Evolutionary conservation across 2,113 vertebrate species (phyloP).

Genomic region (Chaetodon trifascialis): DNA sequence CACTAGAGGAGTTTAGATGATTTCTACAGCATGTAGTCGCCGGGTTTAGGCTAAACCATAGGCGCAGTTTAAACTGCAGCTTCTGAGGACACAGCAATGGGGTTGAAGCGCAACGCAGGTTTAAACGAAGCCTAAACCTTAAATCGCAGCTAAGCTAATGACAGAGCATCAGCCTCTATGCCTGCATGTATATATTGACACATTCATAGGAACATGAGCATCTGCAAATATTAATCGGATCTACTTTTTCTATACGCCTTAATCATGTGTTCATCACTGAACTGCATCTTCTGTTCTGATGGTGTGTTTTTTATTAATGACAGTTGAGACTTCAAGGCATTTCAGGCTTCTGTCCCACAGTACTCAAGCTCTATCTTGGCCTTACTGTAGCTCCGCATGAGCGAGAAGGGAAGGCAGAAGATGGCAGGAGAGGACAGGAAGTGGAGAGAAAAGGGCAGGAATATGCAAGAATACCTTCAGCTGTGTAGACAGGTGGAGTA

Average conservation of each 20-base stretch:
- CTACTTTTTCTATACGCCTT: too few species aligned
- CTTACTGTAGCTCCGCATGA: not conserved
- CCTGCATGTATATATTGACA: not conserved
- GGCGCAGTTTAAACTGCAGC: too few species aligned
- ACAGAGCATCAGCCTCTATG: not conserved
- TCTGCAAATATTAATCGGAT: not conserved
- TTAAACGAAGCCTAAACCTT: too few species aligned
- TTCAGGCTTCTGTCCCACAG: not conserved
- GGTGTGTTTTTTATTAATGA: not conserved
- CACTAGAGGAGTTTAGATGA: not conserved
- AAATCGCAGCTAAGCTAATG: too few species aligned
- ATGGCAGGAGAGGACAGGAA: conserved; percentile 46
- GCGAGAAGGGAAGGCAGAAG: conserved; percentile 24
- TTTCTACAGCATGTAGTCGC: not conserved
- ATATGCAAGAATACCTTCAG: conserved; percentile 40
- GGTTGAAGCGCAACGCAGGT: too few species aligned
- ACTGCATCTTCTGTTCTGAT: not conserved
- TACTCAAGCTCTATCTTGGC: not conserved
- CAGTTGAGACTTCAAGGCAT: not conserved
- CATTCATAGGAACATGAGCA: not conserved
- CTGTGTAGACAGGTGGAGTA: conserved; percentile 47
- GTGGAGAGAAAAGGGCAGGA: conserved; percentile 39
- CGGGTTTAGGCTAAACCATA: not conserved
- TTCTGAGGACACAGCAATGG: too few species aligned
- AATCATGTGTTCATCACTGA: not conserved